Evolutionary conservation across 2,113 vertebrate genomes (phyloP).

Genomic region (Poicephalus gulielmi): DNA sequence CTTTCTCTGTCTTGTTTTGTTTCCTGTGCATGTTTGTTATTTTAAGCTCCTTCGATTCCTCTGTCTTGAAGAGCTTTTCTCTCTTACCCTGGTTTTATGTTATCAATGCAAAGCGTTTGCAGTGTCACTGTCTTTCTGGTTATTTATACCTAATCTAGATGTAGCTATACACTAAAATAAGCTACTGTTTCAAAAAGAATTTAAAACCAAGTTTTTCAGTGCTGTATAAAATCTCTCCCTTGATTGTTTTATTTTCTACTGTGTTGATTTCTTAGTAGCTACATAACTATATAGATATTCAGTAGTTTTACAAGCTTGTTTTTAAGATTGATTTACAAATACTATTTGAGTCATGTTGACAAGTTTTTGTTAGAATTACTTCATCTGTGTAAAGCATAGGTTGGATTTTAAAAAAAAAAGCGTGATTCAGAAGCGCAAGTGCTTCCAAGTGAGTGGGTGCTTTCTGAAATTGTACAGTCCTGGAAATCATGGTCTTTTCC

Average conservation of each 20-base stretch:
- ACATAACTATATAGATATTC: neutral
- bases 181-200: neutral
- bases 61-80: neutral
- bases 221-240: neutral
- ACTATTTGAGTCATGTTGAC: neutral
- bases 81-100: neutral
- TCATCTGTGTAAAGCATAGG: neutral
- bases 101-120: neutral
- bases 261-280: neutral
- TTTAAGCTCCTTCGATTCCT: conserved; percentile 22
- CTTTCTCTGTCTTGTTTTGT: conserved; percentile 45
- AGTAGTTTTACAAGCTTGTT: neutral
- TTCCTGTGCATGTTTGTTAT: conserved; percentile 42
- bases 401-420: neutral
- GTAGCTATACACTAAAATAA: neutral
- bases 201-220: neutral
- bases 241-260: neutral
- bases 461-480: neutral
- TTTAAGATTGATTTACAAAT: neutral
- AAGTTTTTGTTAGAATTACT: neutral
- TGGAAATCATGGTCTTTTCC: neutral
- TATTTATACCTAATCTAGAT: neutral
- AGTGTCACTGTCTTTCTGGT: neutral
- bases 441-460: neutral
- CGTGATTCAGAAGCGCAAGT: neutral